Evolutionary conservation across 1,140 invertebrate species (phyloP).

Genomic region (Hesperophylax magnus): DNA sequence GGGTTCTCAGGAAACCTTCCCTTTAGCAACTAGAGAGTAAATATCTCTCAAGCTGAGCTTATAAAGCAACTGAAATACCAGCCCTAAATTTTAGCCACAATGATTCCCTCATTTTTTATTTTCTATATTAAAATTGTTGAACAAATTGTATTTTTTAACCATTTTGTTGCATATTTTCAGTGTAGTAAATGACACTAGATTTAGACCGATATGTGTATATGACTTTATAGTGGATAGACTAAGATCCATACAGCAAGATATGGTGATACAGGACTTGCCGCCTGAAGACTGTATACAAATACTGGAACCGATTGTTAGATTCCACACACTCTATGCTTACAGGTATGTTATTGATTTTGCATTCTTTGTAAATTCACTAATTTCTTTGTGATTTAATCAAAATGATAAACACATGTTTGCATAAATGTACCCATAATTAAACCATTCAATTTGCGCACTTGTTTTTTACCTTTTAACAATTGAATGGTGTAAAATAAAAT

Average conservation of each 20-base stretch:
- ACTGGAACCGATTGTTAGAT: conserved; percentile 52
- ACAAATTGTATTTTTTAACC: neutral
- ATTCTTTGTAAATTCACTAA: neutral
- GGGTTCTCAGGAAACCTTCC: too few relatives aligned
- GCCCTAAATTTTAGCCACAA: neutral
- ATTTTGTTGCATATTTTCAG: conserved; percentile 36
- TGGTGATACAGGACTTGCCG: conserved; percentile 43
- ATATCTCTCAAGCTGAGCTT: too few relatives aligned
- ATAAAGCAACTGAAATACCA: neutral
- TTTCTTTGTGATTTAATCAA: neutral
- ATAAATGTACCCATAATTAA: neutral
- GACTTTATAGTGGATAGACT: conserved; percentile 50
- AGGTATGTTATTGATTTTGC: conserved; percentile 22
- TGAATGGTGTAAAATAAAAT: too few relatives aligned
- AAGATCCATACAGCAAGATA: conserved; percentile 52
- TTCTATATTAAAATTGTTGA: neutral
- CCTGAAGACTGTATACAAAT: conserved; percentile 47
- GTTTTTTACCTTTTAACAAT: too few relatives aligned
- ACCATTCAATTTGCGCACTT: too few relatives aligned
- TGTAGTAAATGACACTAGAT: conserved; percentile 42
- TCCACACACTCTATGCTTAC: conserved; percentile 45
- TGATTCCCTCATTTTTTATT: neutral
- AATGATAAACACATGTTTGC: neutral
- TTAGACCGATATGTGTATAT: conserved; percentile 36
- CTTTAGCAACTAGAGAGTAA: too few relatives aligned